These are phyloP conservation scores for Drosophila lutescens DNA, from an alignment of 2,888 invertebrate genomes.

Conservation along the genomic window DNA sequence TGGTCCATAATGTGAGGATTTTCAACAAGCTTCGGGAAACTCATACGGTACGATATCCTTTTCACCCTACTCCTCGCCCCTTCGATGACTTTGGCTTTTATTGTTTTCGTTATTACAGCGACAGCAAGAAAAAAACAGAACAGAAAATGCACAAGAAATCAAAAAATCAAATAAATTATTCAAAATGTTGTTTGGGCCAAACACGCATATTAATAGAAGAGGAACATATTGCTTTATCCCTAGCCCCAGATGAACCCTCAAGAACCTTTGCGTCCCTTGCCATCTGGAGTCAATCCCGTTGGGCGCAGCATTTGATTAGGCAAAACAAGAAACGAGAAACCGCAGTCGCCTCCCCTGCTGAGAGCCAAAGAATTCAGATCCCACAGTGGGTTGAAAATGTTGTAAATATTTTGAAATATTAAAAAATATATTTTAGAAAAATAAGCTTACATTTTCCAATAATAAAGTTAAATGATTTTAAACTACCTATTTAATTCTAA, in stretches of 20 bases:
- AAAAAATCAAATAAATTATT: conserved; percentile 82
- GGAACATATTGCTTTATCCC: conserved; percentile 43
- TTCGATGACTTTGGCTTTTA: conserved; percentile 56
- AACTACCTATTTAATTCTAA: too few species aligned
- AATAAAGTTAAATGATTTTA: too few species aligned
- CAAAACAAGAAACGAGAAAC: conserved; percentile 44
- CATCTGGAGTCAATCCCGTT: conserved; percentile 39
- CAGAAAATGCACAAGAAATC: conserved; percentile 66
- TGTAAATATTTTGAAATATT: background rate
- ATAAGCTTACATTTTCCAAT: too few species aligned
- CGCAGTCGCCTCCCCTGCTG: conserved; percentile 50
- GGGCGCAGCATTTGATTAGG: conserved; percentile 48
- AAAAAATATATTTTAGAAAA: background rate
- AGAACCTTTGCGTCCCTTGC: conserved; percentile 13
- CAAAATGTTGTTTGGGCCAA: conserved; percentile 55
- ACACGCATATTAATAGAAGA: conserved; percentile 59
- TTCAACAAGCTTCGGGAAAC: conserved; percentile 44
- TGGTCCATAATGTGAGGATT: conserved; percentile 69
- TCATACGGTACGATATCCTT: conserved; percentile 24
- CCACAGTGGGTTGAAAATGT: background rate
- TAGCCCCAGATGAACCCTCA: conserved; percentile 27
- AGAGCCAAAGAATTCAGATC: conserved; percentile 1
- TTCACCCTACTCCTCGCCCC: conserved; percentile 1
- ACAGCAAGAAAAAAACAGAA: conserved; percentile 3
- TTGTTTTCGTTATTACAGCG: conserved; percentile 68